phyloP scores from a whole-genome alignment of 2,113 vertebrate genomes.

The Spilogale gracilis region DNA sequence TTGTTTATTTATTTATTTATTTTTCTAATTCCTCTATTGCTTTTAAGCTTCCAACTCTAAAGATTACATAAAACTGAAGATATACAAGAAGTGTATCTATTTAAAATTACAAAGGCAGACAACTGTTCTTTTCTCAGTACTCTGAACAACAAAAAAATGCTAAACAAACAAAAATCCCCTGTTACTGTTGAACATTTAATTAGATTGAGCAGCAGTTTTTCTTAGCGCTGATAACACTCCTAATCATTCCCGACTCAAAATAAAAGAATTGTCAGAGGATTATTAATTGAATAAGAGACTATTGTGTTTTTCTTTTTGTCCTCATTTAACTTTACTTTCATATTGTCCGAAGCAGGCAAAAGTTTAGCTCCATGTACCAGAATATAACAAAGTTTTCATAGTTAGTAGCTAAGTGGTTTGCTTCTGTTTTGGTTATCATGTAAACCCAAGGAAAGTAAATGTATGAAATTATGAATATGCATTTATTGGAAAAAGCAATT shows the following conservation, averaged over 20 bases:
- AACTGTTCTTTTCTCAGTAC: neutral
- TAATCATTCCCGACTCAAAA: neutral
- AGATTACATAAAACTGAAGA: neutral
- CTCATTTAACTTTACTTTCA: neutral
- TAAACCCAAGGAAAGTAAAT: neutral
- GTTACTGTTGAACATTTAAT: constrained; percentile 8
- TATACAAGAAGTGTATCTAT: neutral
- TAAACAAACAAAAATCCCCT: neutral
- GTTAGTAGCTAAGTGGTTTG: neutral
- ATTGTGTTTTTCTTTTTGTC: neutral
- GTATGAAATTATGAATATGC: constrained; percentile 9
- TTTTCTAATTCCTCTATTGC: neutral
- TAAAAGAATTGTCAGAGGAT: neutral
- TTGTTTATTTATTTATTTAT: no score
- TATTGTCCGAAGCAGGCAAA: neutral
- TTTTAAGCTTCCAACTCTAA: neutral
- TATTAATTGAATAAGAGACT: neutral
- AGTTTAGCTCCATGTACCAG: neutral
- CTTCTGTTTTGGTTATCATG: neutral
- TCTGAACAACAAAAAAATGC: neutral
- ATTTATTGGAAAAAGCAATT: neutral
- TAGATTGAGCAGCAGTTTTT: neutral
- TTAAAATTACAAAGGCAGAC: neutral
- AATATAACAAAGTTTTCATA: neutral
- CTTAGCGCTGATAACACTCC: neutral